Base-by-base conservation (phyloP, 2,797 vertebrate genomes). In the Dromococcyx pavoninus region DNA sequence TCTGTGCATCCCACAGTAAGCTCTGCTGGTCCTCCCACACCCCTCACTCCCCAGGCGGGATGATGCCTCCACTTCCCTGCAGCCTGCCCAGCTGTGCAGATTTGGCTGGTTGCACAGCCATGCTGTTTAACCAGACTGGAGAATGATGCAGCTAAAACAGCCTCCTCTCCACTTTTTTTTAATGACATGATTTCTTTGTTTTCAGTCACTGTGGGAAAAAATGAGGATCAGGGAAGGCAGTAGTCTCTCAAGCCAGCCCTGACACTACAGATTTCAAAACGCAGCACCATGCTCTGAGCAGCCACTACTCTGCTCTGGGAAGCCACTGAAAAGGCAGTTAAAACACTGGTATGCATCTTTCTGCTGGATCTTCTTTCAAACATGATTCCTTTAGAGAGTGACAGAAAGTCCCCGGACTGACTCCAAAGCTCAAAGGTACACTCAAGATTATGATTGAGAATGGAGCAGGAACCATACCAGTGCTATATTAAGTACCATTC, bases 221-320 rank as follows among this genome's bases (percentile, higher is more conserved):
- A 77, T 0, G 0, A 85, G 58, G 37, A 23, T 9, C 0, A 0
- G 16, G 30, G 44, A 72, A 79, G 28, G 54, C 32, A 53, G 22
- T 27, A 77, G 23, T 17, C 32, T 25, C 69, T 71, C 54, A 60
- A 79, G 76, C 44, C 33, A 73, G 44, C 33, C 46, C 44, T 25
- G 43, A 60, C 32, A 33, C 43, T 54, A 18, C 2, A 5, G 11
- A 37, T 6, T 35, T 65, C 35, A 62, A 57, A 76, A 37, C 1
- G 24, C 17, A 43, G 16, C 53, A 50, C 17, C 0, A 0, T 11
- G 24, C 22, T 69, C 72, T 35, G n/a, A 83, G 54, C 23, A 61
- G 37, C 51, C 62, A 9, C 51, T 62, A 9, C 25, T 88, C 21
- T 41, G 48, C 65, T 66, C 39, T 60, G 57, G 43, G n/a, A 88